These are phyloP conservation scores for Tigriopus japonicus DNA, from an alignment of 1,140 invertebrate genomes.

Conservation along the genomic window DNA sequence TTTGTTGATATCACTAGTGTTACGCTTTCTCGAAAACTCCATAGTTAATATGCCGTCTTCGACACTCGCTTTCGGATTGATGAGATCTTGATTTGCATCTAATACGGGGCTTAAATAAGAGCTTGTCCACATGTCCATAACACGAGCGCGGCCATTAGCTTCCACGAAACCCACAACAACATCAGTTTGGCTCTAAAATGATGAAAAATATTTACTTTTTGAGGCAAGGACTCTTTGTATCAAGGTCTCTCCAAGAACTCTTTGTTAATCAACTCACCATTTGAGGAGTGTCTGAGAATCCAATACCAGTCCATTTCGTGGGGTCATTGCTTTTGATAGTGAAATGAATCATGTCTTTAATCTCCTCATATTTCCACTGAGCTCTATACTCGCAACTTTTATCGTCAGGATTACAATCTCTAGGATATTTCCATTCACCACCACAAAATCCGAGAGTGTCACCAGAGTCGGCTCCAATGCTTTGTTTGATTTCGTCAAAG, in stretches of 20 bases:
- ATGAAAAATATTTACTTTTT: too few relatives aligned
- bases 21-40: conserved; percentile 53
- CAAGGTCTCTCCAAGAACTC: too few relatives aligned
- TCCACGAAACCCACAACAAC: conserved; percentile 74
- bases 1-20: conserved; percentile 41
- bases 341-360: conserved; percentile 59
- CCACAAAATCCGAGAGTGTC: conserved; percentile 32
- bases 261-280: conserved; percentile 49
- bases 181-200: conserved; percentile 31
- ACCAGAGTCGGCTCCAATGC: not conserved
- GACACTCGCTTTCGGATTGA: conserved; percentile 43
- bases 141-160: conserved; percentile 44
- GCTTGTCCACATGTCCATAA: conserved; percentile 69
- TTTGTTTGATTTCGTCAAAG: conserved; percentile 40
- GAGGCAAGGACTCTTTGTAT: too few relatives aligned
- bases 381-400: conserved; percentile 61
- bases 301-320: conserved; percentile 80
- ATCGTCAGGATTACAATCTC: conserved; percentile 39
- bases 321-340: conserved; percentile 59
- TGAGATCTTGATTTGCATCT: conserved; percentile 51
- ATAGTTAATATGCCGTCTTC: conserved; percentile 56
- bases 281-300: conserved; percentile 62
- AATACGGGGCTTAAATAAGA: conserved; percentile 36
- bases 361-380: conserved; percentile 58
- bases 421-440: conserved; percentile 55